These are phyloP conservation scores for Vanessa cardui DNA, from an alignment of 2,888 invertebrate genomes.

Conservation along the genomic window DNA sequence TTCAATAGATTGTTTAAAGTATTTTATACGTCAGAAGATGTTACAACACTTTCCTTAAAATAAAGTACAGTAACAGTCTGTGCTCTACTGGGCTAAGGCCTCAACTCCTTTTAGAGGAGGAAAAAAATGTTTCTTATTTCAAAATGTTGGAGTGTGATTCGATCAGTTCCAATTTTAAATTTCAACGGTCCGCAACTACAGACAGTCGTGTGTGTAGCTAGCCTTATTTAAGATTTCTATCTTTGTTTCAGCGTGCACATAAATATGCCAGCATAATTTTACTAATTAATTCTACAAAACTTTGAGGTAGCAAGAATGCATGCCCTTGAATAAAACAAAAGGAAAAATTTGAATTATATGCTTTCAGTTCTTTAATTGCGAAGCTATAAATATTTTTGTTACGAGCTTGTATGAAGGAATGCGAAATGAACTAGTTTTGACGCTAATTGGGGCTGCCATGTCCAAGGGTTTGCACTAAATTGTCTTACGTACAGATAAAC, in stretches of 20 bases:
- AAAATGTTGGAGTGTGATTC: no score
- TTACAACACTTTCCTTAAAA: no score
- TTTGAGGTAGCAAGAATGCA: slow-evolving; percentile 54
- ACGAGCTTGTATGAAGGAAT: neutral
- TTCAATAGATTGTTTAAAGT: no score
- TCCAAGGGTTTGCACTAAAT: no score
- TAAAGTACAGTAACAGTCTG: no score
- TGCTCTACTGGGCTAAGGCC: neutral
- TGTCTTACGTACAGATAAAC: no score
- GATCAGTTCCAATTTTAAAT: no score
- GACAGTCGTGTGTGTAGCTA: neutral
- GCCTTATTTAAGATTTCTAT: slow-evolving; percentile 31
- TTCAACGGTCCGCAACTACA: neutral
- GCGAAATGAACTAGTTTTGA: neutral
- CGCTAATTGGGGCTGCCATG: neutral
- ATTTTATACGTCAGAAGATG: no score
- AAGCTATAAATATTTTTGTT: slow-evolving; percentile 16
- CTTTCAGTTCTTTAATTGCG: neutral
- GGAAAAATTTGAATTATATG: slow-evolving; percentile 35
- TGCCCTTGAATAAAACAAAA: slow-evolving; percentile 47
- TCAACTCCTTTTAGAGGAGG: no score
- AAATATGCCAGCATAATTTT: slow-evolving; percentile 47
- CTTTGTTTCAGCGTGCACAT: slow-evolving; percentile 33
- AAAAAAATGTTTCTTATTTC: no score
- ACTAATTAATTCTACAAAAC: slow-evolving; percentile 70